Evolutionary conservation across 1,140 invertebrate species (phyloP).

Genomic region (Triops longicaudatus): DNA sequence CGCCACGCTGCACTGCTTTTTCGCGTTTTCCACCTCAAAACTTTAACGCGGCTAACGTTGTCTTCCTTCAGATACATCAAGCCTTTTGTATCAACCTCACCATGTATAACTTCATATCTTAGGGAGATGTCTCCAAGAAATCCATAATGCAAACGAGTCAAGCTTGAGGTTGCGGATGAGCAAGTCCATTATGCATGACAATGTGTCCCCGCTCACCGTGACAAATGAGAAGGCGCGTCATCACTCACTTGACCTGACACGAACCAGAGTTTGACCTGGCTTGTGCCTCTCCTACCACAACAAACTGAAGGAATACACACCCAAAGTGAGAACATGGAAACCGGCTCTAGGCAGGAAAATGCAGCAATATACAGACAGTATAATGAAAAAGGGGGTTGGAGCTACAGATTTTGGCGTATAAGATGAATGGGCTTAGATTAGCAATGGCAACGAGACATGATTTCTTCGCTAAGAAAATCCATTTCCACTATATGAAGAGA

Average conservation of each 20-base stretch:
- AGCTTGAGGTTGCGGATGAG: not conserved
- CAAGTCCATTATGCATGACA: constrained; percentile 8
- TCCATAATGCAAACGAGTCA: constrained; percentile 10
- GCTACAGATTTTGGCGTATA: not conserved
- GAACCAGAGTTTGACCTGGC: constrained; percentile 1
- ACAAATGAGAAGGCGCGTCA: constrained; percentile 1
- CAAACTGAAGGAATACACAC: not conserved
- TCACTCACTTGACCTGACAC: constrained; percentile 10
- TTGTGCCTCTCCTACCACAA: not conserved
- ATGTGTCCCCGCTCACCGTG: constrained; percentile 6
- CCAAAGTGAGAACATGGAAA: not conserved
- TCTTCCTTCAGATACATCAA: not conserved
- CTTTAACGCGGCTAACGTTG: not conserved
- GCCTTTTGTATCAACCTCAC: not conserved
- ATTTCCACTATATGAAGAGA: not conserved
- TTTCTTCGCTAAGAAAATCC: not conserved
- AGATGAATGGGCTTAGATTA: not conserved
- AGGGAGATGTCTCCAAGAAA: not conserved
- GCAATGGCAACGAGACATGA: not conserved
- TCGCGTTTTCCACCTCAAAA: not conserved
- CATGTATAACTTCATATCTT: not conserved
- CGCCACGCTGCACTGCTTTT: not conserved
- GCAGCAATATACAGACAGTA: not conserved
- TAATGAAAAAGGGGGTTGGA: not conserved
- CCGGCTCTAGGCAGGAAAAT: not conserved